phyloP scores from a whole-genome alignment of 92 coral and sea anemone genomes.

The Phenganax stokvisi region DNA sequence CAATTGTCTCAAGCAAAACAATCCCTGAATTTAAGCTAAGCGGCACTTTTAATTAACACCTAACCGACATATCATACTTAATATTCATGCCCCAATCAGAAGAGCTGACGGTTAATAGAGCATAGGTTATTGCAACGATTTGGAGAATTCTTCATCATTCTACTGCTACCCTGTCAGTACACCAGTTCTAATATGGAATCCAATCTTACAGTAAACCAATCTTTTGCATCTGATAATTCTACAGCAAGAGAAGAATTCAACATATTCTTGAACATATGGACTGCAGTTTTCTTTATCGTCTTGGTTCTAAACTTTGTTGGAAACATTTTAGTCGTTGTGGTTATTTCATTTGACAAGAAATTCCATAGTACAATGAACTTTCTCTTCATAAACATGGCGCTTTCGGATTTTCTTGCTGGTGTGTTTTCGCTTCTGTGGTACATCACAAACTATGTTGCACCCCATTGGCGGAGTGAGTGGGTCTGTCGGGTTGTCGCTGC shows the following conservation, averaged over 20 bases:
- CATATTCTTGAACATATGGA: constrained; percentile 34
- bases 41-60: constrained; percentile 38
- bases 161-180: constrained; percentile 1
- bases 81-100: constrained; percentile 25
- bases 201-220: constrained; percentile 5
- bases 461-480: constrained; percentile 33
- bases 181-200: background rate
- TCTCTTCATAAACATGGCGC: constrained; percentile 38
- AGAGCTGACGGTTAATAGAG: constrained; percentile 12
- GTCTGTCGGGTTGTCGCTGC: constrained; percentile 43
- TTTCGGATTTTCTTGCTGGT: constrained; percentile 31
- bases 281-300: constrained; percentile 26
- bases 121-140: background rate
- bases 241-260: background rate
- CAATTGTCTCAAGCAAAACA: constrained; percentile 38
- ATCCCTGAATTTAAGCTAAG: constrained; percentile 22
- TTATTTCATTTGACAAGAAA: constrained; percentile 19
- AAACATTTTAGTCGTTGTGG: constrained; percentile 18
- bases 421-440: constrained; percentile 35
- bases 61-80: constrained; percentile 26
- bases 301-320: constrained; percentile 29
- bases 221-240: background rate
- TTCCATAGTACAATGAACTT: constrained; percentile 39
- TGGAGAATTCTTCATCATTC: constrained; percentile 1
- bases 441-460: constrained; percentile 19